Base-by-base conservation (phyloP, 2,888 invertebrate species). In the Linnaemya vulpina region DNA sequence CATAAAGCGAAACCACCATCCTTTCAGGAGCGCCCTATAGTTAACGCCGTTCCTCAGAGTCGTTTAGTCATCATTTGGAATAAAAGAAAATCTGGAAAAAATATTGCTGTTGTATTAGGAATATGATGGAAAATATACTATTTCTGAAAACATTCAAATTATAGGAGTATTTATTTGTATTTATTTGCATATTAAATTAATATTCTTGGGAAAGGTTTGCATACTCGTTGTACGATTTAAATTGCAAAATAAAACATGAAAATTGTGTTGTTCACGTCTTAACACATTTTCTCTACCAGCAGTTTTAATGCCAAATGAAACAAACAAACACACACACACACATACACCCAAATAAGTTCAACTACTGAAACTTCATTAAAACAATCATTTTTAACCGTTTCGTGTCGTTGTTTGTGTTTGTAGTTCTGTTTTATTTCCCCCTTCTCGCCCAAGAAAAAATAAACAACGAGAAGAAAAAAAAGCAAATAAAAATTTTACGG, bases 321-420 rank as follows among this genome's bases (percentile, higher is more conserved):
- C n/a, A n/a, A n/a, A 20, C 15, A 62, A 63, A 43, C 30, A 2
- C 5, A 30, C 5, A 30, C 5, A 63, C 1, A 62, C 3, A n/a
- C 25, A 43, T 9, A 35, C 35, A 20, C 3, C 17, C 65, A 68
- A 79, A 40, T 22, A 62, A 78, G 43, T 38, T 38, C 35, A 71
- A 53, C 76, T 75, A 62, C 55, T 75, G 75, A 84, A 84, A 84
- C 71, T 84, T 84, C 79, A 84, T 80, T 84, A 79, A 84, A 84
- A 84, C 84, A 84, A 84, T 84, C 35, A 84, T 80, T 84, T 83
- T 80, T 84, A 70, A 84, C 58, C 75, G 79, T 84, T 84, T 71
- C 65, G 75, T 75, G 76, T 83, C 58, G 65, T 76, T 68, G 22
- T 53, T 65, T 79, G 40, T 73, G 13, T 43, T 60, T 67, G n/a